These are phyloP conservation scores for Casuarius casuarius DNA, from an alignment of 2,113 vertebrate genomes.

Conservation along the genomic window DNA sequence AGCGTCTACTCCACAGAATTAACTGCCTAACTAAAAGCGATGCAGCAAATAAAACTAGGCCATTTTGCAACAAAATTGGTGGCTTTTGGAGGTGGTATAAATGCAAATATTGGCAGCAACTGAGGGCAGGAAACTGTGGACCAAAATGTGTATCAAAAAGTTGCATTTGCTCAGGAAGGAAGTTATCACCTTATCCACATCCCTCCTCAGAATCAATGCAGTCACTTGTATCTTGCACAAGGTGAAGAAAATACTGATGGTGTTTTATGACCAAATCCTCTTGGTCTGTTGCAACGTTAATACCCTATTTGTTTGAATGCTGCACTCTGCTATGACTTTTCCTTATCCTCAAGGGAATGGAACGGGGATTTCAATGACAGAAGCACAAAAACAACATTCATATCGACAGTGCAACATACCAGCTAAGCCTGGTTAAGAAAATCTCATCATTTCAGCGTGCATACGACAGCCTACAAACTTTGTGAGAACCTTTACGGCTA, in stretches of 20 bases:
- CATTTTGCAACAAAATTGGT: background rate
- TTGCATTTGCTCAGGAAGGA: slow-evolving; percentile 59
- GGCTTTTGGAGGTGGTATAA: slow-evolving; percentile 16
- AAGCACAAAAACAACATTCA: background rate
- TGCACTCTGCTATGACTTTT: background rate
- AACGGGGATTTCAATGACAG: background rate
- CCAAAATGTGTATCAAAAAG: background rate
- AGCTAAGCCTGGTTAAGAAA: background rate
- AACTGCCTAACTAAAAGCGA: background rate
- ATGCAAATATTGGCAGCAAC: background rate
- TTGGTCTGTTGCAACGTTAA: background rate
- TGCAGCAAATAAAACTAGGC: background rate
- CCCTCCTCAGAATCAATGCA: slow-evolving; percentile 41
- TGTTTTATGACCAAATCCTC: background rate
- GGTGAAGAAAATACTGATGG: background rate
- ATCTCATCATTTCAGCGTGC: background rate
- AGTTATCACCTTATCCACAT: slow-evolving; percentile 52
- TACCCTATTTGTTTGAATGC: rapidly evolving
- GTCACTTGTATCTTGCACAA: background rate
- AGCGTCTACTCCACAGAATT: background rate
- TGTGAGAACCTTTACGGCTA: rapidly evolving
- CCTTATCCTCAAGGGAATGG: background rate
- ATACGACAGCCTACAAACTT: background rate
- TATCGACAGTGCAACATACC: background rate
- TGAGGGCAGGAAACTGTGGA: slow-evolving; percentile 44